Base-by-base conservation (phyloP, 2,797 vertebrate species). In the Natrix natrix region DNA sequence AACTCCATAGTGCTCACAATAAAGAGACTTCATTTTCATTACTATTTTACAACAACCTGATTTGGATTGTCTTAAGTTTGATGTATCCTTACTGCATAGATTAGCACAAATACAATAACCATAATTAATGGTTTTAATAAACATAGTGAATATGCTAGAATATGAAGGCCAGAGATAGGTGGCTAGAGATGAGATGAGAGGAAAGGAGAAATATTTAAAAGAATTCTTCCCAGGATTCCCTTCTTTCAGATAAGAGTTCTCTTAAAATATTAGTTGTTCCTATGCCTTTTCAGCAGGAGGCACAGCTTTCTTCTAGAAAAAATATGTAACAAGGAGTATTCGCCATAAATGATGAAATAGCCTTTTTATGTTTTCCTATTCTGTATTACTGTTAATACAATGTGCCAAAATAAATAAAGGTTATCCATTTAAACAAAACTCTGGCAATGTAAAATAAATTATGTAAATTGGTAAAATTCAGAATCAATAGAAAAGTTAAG, bases 1-100 rank as follows among this genome's bases (percentile, higher is more conserved):
- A 87, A 88, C 86, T 89, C 32, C 20, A 56, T 61, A 63, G 26
- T 43, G 60, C 48, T 91, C 26, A 89, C 37, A 69, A 1, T 61
- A 63, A 89, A 48, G 24, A 83, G n/a, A 43, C 22, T n/a, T 88
- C 43, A 60, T 91, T 93, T 93, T 91, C 48, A 86, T 61, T 86
- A 37, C 26, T 88, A 48, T 59, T 93, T 89, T 89, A 91, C 87
- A 88, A 17, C 60, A 78, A 91, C 22, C 16, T 91, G n/a, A 56
- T 0, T 52, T 66, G 57, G 74, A 90, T 93, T 78, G 56, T 0
- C 0, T 86, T 94, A 26, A 17, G 10, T 24, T 83, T 26, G 56
- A n/a, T 55, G 61, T 83, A 20, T 63, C 22, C 7, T 63, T 43
- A 16, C 52, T 78, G 28, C 57, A 61, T 63, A 26, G 2, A 0